A percentile compares a stretch with the other conserved stretches of the same genome.
Conservation (phyloP, 2,888 invertebrate species). For the Trachelus troglodyta region DNA sequence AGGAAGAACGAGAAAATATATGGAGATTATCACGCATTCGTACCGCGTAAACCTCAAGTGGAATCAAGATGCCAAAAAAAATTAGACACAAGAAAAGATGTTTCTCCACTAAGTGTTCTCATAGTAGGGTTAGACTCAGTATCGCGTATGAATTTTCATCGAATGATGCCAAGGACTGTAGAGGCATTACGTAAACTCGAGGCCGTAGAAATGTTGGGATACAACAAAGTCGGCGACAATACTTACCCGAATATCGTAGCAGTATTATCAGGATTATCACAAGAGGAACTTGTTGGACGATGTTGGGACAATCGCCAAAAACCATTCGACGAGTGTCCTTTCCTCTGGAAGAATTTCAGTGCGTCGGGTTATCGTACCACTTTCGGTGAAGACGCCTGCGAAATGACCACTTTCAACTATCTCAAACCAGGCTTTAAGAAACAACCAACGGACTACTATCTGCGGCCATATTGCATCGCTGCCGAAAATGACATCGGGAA, state of each 20-base stretch:
- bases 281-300: constrained; percentile 74
- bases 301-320: constrained; percentile 73
- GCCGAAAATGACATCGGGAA: constrained; percentile 77
- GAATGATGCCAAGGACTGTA: constrained; percentile 83
- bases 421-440: constrained; percentile 79
- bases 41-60: constrained; percentile 66
- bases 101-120: constrained; percentile 74
- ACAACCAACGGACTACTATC: constrained; percentile 89
- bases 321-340: constrained; percentile 82
- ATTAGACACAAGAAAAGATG: not conserved
- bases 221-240: constrained; percentile 94
- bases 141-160: constrained; percentile 85
- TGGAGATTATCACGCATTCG: constrained; percentile 77
- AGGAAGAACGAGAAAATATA: constrained; percentile 68
- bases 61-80: constrained; percentile 44
- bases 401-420: constrained; percentile 85
- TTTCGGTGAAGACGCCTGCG: constrained; percentile 85
- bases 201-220: constrained; percentile 85
- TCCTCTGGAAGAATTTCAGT: constrained; percentile 86
- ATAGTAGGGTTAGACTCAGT: constrained; percentile 88
- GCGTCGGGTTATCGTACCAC: constrained; percentile 80
- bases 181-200: constrained; percentile 72
- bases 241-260: constrained; percentile 92
- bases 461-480: constrained; percentile 78
- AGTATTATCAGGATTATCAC: constrained; percentile 78